Evolutionary conservation across 2,797 vertebrate species (phyloP).

Genomic region (Mormyrops attenuatus): DNA sequence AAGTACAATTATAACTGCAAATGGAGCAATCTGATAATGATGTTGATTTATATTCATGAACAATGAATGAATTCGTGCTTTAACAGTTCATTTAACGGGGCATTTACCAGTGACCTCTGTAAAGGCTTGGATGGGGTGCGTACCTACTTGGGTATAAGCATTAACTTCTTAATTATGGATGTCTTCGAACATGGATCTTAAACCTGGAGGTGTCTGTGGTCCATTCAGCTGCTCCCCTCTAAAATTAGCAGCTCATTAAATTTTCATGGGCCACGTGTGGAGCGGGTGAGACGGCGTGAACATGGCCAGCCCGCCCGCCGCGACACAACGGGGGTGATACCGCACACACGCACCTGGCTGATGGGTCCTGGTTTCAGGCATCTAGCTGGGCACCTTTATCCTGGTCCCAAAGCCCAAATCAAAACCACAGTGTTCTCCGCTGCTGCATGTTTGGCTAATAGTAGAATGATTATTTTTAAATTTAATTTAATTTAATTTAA

Average conservation of each 20-base stretch:
- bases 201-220: not conserved
- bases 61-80: not conserved
- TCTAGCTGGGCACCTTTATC: not conserved
- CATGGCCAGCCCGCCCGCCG: not conserved
- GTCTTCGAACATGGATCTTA: not conserved
- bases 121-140: not conserved
- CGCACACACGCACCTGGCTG: not conserved
- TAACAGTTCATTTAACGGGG: not conserved
- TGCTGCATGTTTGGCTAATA: not conserved
- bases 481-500: no score
- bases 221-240: not conserved
- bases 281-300: not conserved
- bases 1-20: not conserved
- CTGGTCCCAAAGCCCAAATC: not conserved
- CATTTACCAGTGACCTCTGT: slow-evolving; percentile 6
- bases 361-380: not conserved
- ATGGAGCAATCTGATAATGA: not conserved
- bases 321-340: not conserved
- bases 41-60: not conserved
- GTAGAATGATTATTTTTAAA: not conserved
- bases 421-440: not conserved
- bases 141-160: not conserved
- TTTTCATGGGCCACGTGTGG: not conserved
- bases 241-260: slow-evolving; percentile 16
- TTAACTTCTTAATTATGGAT: slow-evolving; percentile 9